A percentile compares a stretch with the other conserved stretches of the same genome.
These are phyloP conservation scores for Drosophila merina DNA, from an alignment of 2,888 invertebrate genomes.

Conservation along the genomic window DNA sequence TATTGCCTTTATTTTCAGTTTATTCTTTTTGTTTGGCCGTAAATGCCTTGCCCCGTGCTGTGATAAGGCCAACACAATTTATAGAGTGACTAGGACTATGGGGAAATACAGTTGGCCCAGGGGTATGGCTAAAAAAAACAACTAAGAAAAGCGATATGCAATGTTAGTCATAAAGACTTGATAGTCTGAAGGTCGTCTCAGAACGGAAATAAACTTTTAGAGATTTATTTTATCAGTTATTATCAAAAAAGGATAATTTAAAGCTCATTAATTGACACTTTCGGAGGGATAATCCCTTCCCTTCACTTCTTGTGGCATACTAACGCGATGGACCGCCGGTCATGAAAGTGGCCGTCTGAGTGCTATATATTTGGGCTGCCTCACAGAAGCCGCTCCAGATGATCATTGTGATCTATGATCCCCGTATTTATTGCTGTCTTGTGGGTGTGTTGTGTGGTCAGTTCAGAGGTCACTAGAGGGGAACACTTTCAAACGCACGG, in stretches of 20 bases:
- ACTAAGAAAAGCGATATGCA: slow-evolving; percentile 33
- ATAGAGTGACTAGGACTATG: slow-evolving; percentile 45
- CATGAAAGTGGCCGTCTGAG: slow-evolving; percentile 82
- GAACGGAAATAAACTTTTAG: neutral
- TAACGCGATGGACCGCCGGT: slow-evolving; percentile 81
- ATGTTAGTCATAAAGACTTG: slow-evolving; percentile 55
- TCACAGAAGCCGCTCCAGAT: slow-evolving; percentile 84
- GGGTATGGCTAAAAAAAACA: slow-evolving; percentile 21
- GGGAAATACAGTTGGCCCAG: slow-evolving; percentile 48
- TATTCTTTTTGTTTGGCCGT: slow-evolving; percentile 19
- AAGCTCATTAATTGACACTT: slow-evolving; percentile 6
- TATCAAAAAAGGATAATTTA: no score
- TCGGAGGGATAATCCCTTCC: no score
- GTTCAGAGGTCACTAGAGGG: slow-evolving; percentile 23
- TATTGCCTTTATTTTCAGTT: slow-evolving; percentile 15
- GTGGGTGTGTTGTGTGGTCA: neutral
- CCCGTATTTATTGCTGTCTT: neutral
- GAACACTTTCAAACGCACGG: slow-evolving; percentile 54
- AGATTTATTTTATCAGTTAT: neutral
- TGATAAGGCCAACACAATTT: slow-evolving; percentile 54
- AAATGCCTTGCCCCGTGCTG: slow-evolving; percentile 22
- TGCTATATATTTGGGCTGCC: slow-evolving; percentile 83
- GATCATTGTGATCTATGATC: slow-evolving; percentile 69
- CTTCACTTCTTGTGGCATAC: slow-evolving; percentile 62
- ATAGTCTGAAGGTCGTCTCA: slow-evolving; percentile 48